Base-by-base conservation (phyloP, 2,888 invertebrate species). In the Andrena chrysosceles region DNA sequence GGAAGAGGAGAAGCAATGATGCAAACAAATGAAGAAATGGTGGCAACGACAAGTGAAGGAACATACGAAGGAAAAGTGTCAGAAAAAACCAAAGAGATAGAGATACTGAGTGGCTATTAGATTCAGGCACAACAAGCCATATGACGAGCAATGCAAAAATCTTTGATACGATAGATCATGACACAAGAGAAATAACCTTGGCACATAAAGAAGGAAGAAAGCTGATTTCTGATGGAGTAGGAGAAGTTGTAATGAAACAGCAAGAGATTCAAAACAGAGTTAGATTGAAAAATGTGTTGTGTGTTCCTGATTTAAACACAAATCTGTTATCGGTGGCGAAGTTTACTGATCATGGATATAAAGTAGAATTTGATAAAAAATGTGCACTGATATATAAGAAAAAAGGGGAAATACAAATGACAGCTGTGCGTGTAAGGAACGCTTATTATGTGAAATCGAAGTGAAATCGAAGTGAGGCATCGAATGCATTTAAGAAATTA, bases 161-260 rank as follows among this genome's bases (percentile, higher is more conserved):
- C 0, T 35, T 10, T 35, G 35, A 35, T 3, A 10, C 10, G 0
- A 13, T 64, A 2, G 10, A 63, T 23, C 23, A 35, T 0, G 60
- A 67, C 0, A 33, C 33, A 6, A 60, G 74, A 13, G 59, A 67
- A 2, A 67, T 74, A 31, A 35, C n/a, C 0, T 33, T 66, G 66
- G 66, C 73, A 2, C 59, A 73, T 29, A 64, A 42, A 64, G 29
- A 64, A 23, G 64, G 64, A 1, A 54, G 33, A 42, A 64, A 63
- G 35, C 8, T 64, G 16, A 42, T n/a, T 23, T 73, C 64, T 6
- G 3, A 35, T 0, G 72, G 54, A 3, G 64, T 31, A n/a, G 72
- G 64, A 26, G 63, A 73, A 64, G 26, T 74, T 60, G 10, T 67
- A 35, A 16, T 74, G 29, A 48, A 67, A 26, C 59, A 48, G 13